Conservation (phyloP, 2,113 vertebrate genomes). For the Solea senegalensis region DNA sequence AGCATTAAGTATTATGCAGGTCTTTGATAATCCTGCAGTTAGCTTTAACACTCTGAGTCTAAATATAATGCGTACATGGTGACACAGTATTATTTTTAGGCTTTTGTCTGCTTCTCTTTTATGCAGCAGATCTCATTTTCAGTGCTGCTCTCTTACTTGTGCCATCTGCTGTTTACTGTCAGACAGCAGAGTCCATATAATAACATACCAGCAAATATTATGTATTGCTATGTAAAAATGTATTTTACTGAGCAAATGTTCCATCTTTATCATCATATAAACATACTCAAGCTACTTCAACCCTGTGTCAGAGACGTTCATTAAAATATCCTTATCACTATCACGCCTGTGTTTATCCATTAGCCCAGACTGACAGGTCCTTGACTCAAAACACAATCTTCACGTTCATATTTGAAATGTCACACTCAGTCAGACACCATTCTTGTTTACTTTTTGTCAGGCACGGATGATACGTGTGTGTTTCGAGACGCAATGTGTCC, state of each 20-base stretch:
- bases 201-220: slow-evolving; percentile 16
- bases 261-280: not conserved
- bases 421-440: too few relatives aligned
- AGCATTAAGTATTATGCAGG: not conserved
- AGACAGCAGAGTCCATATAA: slow-evolving; percentile 23
- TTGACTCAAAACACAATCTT: too few relatives aligned
- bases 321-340: not conserved
- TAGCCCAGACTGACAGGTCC: not conserved
- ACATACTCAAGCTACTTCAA: too few relatives aligned
- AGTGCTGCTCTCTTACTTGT: not conserved
- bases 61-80: not conserved
- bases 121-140: slow-evolving; percentile 8
- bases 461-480: too few relatives aligned
- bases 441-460: too few relatives aligned
- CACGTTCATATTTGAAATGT: too few relatives aligned
- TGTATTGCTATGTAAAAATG: not conserved
- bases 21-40: slow-evolving; percentile 4
- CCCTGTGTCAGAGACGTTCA: not conserved
- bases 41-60: not conserved
- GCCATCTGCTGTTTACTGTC: slow-evolving; percentile 51
- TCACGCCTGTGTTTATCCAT: not conserved
- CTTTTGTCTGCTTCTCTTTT: slow-evolving; percentile 5
- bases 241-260: too few relatives aligned
- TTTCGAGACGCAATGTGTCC: too few relatives aligned
- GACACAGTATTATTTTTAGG: slow-evolving; percentile 3